phyloP scores from a whole-genome alignment of 2,797 vertebrate genomes.

The Mormyrus proboscirostris region DNA sequence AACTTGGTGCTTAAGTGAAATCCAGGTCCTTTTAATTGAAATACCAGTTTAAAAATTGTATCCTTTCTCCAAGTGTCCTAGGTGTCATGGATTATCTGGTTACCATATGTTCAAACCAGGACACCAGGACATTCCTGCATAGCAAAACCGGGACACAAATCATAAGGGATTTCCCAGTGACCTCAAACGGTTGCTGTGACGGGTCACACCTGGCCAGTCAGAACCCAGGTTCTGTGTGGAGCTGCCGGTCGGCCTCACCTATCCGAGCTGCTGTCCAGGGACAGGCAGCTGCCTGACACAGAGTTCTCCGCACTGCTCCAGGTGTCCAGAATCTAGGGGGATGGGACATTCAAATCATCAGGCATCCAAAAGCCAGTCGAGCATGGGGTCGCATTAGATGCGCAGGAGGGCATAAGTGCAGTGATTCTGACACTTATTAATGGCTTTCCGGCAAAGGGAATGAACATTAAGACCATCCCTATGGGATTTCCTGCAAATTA shows the following conservation, averaged over 20 bases:
- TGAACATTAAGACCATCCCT: not conserved
- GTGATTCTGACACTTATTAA: not conserved
- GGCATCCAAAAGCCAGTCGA: not conserved
- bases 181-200: not conserved
- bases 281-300: constrained; percentile 91
- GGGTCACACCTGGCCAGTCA: not conserved
- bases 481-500: not conserved
- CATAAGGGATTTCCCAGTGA: not conserved
- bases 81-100: not conserved
- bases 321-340: constrained; percentile 80
- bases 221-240: not conserved
- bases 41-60: not conserved
- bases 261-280: constrained; percentile 87
- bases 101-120: not conserved
- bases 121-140: not conserved
- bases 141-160: not conserved
- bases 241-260: constrained; percentile 60
- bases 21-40: not conserved
- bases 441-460: not conserved
- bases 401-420: not conserved
- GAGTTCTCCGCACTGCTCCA: constrained; percentile 95
- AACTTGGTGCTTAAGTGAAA: not conserved
- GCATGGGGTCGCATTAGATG: not conserved
- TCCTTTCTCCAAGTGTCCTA: not conserved
- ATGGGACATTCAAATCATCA: not conserved